Evolutionary conservation across 2,113 vertebrate genomes (phyloP), one percentile per base, ranked within the genome.

Genomic region (Tragelaphus buxtoni): DNA sequence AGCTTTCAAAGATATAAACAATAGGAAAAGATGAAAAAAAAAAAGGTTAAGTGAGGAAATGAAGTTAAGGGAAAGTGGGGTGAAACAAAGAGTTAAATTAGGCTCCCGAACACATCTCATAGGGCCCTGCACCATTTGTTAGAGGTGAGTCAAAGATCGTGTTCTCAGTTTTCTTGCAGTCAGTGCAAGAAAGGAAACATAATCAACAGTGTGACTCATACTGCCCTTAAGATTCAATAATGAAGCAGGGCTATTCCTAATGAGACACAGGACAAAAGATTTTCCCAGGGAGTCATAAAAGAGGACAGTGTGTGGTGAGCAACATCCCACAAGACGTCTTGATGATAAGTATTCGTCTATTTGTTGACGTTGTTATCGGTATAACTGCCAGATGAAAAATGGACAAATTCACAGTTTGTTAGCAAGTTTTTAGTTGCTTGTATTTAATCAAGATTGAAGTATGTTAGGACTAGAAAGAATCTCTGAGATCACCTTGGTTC

Each of bases 231-330:
- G 49, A 35, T 87, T 49, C 82, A 47, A 5, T 28, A 79, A 58
- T 60, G 35, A 88, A 88, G 39, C 16, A 76, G 35, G 11, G 28
- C 35, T 93, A 22, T 72, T 94, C 49, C 63, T 82, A 58, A 74
- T 63, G 93, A 95, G 84, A 84, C 58, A 49, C 7, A 32, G 56
- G 65, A 20, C 11, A 60, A 26, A 20, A 83, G 79, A 76, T 79
- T 97, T 97, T 95, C 86, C 77, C 86, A 84, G 39, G 55, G 35
- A 86, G 18, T 85, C 30, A 22, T 53, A 18, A 84, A 84, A 90
- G 80, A 95, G 49, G 20, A 53, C 18, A n/a, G 35, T 35, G 20
- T 32, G 1, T 94, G 88, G 74, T 24, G 65, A 80, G 18, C 26
- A 47, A 24, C 51, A n/a, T 35, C 79, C 17, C 58, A 42, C 14